Evolutionary conservation across 2,113 vertebrate genomes (phyloP), one percentile per base, ranked within the genome.

Genomic region (Dicentrarchus labrax): DNA sequence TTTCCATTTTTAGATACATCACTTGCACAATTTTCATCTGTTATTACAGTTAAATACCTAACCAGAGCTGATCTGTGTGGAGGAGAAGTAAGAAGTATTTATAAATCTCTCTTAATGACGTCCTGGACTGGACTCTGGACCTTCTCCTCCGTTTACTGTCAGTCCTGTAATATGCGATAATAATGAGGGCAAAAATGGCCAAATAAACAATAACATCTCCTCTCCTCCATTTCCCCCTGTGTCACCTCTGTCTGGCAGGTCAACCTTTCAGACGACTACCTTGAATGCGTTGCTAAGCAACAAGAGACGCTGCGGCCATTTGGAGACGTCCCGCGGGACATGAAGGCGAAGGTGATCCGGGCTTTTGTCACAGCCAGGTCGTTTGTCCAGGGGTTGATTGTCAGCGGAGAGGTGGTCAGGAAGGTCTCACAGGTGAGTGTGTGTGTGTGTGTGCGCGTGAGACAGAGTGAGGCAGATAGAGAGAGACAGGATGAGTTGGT

Each of bases 251-350:
- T 66, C 2, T 77, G 21, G 47, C 80, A 94, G 94, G 89, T 89
- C 80, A 90, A 80, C 75, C 92, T 97, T 68, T 95, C 96, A 0
- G 97, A 98, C 0, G 98, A 98, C 85, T 98, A 97, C 92, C 90
- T 98, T 88, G 97, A 99, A 92, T 99, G 97, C 87, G 96, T 97
- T 92, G 95, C 96, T 75, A 98, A 98, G 92, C 97, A 97, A 13
- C 96, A 96, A 0, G 97, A 97, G 93, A 95, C 96, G 2, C 95
- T 97, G 80, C 95, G 89, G n/a, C 97, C 97, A 19, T 98, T 98
- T 0, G 97, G 97, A 68, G 97, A 98, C 0, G 89, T 96, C 73
- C 97, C 97, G 0, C 85, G 96, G 10, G 97, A 98, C 83, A 94
- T 97, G 93, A 97, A 97, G 93, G 85, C 94, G 21, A 96, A 97